Base-by-base conservation (phyloP, 1,140 invertebrate species). In the Heliothis virescens region DNA sequence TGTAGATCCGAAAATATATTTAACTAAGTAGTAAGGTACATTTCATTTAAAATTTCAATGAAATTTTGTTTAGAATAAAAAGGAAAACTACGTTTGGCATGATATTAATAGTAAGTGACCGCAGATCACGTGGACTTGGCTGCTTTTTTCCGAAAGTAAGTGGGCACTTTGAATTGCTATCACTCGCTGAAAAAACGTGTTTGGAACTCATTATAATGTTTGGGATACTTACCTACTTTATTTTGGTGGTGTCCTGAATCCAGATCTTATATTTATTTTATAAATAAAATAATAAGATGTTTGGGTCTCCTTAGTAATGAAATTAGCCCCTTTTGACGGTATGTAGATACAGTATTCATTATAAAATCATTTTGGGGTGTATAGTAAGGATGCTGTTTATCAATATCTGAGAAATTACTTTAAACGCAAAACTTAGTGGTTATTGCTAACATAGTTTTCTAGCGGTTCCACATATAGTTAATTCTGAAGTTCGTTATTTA, bases 51-150 rank as follows among this genome's bases (percentile, higher is more conserved):
- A 62, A 48, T 48, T 60, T 62, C 57, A 59, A 65, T 12, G 60
- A 76, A 76, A 76, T 65, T 67, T 67, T 41, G 34, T 26, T 76
- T 34, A 53, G 15, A 52, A 63, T 76, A 63, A 79, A 82, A 85
- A 86, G 82, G 79, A 85, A 89, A 87, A 84, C 78, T 82, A 87
- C 85, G 85, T 84, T 67, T 78, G 52, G 72, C 74, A 82, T 83
- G 83, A 75, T 80, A 88, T 87, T 80, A 86, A 88, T 88, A 89
- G 73, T 86, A 85, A 88, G 53, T 86, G 82, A 84, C 73, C 48
- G 55, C 21, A 11, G 77, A 79, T 90, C 89, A 90, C 89, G 87
- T 87, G 86, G 89, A 75, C 77, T 84, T 83, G 29, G 81, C 83
- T 84, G 84, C 82, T 87, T 86, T 29, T 83, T 83, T 85, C 85